These are phyloP conservation scores for Cranoglanis bouderius DNA, from an alignment of 2,113 vertebrate species.

Conservation along the genomic window DNA sequence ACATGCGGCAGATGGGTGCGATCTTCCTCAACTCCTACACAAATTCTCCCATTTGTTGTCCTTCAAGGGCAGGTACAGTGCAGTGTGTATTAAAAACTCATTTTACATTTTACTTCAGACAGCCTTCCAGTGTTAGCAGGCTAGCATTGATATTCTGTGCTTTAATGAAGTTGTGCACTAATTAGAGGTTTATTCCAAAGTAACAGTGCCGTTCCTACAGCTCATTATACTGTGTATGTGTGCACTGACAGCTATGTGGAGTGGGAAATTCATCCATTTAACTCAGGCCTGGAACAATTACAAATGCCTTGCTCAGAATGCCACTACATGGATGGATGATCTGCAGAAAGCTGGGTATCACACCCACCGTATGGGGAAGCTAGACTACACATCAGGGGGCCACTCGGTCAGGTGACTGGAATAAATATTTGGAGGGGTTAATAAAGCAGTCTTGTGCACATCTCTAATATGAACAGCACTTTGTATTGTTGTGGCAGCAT, in stretches of 20 bases:
- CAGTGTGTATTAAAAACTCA: neutral
- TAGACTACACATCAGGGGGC: slow-evolving; percentile 90
- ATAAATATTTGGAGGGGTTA: neutral
- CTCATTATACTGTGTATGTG: slow-evolving; percentile 8
- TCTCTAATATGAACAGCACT: neutral
- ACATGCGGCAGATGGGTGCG: slow-evolving; percentile 80
- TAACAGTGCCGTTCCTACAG: neutral
- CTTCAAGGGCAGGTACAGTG: slow-evolving; percentile 87
- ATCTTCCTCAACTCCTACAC: slow-evolving; percentile 90
- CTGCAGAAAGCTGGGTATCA: slow-evolving; percentile 82
- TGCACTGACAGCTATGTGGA: slow-evolving; percentile 88
- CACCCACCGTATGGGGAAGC: slow-evolving; percentile 85
- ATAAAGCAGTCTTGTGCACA: neutral
- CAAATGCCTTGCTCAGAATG: slow-evolving; percentile 85
- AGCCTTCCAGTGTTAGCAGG: neutral
- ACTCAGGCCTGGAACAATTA: slow-evolving; percentile 98
- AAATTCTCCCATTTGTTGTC: slow-evolving; percentile 96
- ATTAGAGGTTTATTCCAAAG: neutral
- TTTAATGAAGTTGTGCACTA: neutral
- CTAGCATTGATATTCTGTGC: neutral
- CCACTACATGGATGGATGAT: slow-evolving; percentile 92
- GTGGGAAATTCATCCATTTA: slow-evolving; percentile 90
- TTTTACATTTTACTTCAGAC: neutral
- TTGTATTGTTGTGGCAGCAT: neutral
- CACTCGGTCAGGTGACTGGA: slow-evolving; percentile 88